These are phyloP conservation scores for Oxycera nigricornis DNA, from an alignment of 2,888 invertebrate species.

Conservation along the genomic window DNA sequence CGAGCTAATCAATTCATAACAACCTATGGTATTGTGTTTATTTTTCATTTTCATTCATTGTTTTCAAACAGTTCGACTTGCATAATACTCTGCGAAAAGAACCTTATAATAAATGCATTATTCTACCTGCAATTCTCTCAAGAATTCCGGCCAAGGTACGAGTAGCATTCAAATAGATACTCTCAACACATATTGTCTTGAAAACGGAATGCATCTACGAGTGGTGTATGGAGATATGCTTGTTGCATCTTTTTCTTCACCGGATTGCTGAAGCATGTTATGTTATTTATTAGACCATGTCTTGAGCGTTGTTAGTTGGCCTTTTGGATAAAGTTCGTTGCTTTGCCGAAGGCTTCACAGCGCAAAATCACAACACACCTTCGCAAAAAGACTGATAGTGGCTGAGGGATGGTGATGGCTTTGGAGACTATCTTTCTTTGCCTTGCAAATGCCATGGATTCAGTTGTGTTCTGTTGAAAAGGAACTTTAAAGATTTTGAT, in stretches of 20 bases:
- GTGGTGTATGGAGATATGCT: neutral
- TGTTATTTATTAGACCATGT: constrained; percentile 19
- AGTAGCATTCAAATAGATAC: neutral
- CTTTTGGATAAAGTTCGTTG: neutral
- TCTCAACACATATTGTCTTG: constrained; percentile 22
- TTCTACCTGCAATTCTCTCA: no score
- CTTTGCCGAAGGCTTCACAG: neutral
- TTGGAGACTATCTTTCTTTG: neutral
- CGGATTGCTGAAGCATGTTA: constrained; percentile 11
- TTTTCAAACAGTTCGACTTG: no score
- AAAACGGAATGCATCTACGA: neutral
- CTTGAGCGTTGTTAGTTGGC: neutral
- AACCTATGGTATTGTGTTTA: no score
- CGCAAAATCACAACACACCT: neutral
- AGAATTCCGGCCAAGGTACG: neutral
- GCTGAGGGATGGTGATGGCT: neutral
- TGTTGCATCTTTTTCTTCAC: neutral
- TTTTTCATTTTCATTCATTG: no score
- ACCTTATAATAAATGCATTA: no score
- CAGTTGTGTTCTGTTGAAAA: neutral
- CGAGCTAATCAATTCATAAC: no score
- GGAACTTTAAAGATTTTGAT: neutral
- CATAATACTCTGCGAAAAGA: no score
- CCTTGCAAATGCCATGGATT: neutral
- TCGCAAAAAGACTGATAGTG: neutral